phyloP scores from a whole-genome alignment of 2,113 vertebrate genomes.

The Dasypus novemcinctus region DNA sequence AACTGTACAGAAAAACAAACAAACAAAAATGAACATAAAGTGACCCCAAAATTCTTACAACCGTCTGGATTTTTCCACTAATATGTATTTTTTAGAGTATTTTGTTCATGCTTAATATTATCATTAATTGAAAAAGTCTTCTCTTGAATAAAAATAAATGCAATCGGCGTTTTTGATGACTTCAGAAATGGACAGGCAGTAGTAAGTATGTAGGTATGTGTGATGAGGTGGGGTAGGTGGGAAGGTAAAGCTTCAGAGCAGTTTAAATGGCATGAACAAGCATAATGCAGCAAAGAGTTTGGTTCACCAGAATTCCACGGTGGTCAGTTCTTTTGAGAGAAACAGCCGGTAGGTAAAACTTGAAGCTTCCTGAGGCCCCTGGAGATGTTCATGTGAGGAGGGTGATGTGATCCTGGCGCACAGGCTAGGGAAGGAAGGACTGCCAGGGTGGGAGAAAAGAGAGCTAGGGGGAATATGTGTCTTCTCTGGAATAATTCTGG shows the following conservation, averaged over 20 bases:
- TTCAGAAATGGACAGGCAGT: background rate
- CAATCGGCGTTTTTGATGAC: background rate
- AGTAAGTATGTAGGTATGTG: accelerated
- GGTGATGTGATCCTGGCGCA: background rate
- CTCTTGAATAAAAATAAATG: background rate
- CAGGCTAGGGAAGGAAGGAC: background rate
- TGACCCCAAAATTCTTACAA: background rate
- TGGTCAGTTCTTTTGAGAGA: constrained; percentile 36
- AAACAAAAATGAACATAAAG: background rate
- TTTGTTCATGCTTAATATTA: constrained; percentile 15
- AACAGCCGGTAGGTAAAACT: constrained; percentile 65
- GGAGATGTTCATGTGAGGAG: background rate
- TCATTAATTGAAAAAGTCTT: constrained; percentile 55
- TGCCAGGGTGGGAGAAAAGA: background rate
- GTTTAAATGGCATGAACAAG: background rate
- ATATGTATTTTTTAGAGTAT: background rate
- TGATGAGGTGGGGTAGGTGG: too few relatives aligned
- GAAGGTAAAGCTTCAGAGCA: background rate
- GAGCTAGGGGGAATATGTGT: background rate
- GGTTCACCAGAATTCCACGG: constrained; percentile 30
- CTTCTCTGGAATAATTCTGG: background rate
- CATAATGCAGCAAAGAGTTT: background rate
- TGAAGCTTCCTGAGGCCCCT: constrained; percentile 35
- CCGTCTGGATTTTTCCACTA: constrained; percentile 23
- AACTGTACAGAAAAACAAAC: constrained; percentile 48